phyloP scores from a whole-genome alignment of 2,797 vertebrate genomes.

The Nasua narica region DNA sequence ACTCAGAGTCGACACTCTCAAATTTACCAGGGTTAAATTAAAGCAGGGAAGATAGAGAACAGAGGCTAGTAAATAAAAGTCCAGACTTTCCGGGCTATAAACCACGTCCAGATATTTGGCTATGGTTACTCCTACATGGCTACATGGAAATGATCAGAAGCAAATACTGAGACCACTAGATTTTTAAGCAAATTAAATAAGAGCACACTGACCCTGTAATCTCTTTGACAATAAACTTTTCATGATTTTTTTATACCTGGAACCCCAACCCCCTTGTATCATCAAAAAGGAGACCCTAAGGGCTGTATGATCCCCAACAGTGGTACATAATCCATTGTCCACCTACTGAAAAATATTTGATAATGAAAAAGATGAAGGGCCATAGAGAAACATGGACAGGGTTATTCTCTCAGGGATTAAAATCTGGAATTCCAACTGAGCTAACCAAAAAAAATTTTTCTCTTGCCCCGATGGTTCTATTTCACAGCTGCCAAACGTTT shows the following conservation, averaged over 20 bases:
- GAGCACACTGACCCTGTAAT: background rate
- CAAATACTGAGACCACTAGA: background rate
- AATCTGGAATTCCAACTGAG: background rate
- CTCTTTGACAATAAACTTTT: background rate
- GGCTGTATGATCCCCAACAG: background rate
- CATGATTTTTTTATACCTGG: background rate
- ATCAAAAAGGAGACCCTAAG: background rate
- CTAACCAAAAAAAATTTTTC: background rate
- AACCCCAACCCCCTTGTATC: background rate
- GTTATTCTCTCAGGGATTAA: background rate
- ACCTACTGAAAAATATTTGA: background rate
- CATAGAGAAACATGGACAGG: background rate
- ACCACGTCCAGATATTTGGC: background rate
- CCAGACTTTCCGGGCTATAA: background rate
- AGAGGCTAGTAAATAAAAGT: background rate
- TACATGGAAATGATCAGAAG: background rate
- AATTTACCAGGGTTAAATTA: background rate
- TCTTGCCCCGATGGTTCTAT: background rate
- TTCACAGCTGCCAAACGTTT: background rate
- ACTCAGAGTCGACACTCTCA: background rate
- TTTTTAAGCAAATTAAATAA: background rate
- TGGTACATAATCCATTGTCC: background rate
- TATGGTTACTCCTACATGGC: background rate
- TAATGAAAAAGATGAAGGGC: background rate
- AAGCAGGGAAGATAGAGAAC: background rate